Conservation (phyloP, 37 sponge, comb jelly and placozoan species). For the Ianthella basta region DNA sequence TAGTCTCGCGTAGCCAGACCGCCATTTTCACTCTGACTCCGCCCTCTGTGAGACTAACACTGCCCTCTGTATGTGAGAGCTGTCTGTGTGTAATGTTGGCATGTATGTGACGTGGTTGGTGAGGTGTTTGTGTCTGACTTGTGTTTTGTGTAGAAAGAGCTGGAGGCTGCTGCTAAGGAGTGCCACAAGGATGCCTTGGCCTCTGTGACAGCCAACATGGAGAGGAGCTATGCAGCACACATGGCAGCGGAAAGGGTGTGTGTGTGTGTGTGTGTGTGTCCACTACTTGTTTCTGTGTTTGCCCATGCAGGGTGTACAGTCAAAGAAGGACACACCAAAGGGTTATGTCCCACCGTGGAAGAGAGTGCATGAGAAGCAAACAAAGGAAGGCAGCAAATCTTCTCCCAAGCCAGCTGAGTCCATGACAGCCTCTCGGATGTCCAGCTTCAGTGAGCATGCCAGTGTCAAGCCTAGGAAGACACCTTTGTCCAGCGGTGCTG, state of each 20-base stretch:
- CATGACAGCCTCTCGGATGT: neutral
- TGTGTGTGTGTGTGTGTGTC: neutral
- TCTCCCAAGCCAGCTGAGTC: neutral
- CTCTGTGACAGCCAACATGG: slow-evolving; percentile 21
- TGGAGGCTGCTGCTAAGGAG: slow-evolving; percentile 18
- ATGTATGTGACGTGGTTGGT: too few relatives aligned
- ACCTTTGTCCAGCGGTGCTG: neutral
- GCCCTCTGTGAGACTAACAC: too few relatives aligned
- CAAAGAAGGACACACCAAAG: slow-evolving; percentile 2
- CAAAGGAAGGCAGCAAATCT: neutral
- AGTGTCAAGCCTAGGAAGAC: slow-evolving; percentile 16
- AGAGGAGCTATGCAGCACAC: slow-evolving; percentile 49
- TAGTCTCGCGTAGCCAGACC: too few relatives aligned
- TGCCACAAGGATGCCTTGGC: neutral
- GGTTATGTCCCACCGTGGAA: slow-evolving; percentile 28
- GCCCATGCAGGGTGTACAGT: neutral
- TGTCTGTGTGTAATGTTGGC: neutral
- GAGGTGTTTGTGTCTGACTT: too few relatives aligned
- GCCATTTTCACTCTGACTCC: too few relatives aligned
- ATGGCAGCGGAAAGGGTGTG: slow-evolving; percentile 48
- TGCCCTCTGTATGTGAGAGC: too few relatives aligned
- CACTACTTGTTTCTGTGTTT: too few relatives aligned
- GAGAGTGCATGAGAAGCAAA: neutral
- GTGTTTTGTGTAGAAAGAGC: slow-evolving; percentile 21
- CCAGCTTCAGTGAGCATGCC: neutral